These are phyloP conservation scores for Myrmecophaga tridactyla DNA, from an alignment of 2,113 vertebrate species.

Conservation along the genomic window DNA sequence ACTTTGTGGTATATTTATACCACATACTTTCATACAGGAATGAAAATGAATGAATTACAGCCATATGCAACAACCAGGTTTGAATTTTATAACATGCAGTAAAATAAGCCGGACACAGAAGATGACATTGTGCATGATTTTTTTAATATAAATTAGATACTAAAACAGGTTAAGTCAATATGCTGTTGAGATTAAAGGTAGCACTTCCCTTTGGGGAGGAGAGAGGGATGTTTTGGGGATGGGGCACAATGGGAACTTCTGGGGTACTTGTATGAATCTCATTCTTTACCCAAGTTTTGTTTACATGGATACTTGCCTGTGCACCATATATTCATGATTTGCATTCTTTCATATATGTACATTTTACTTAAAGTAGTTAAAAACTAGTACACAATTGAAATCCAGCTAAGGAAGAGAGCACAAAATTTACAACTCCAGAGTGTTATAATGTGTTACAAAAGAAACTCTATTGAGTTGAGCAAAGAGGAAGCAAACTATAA, in stretches of 20 bases:
- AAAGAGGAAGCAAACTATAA: not conserved
- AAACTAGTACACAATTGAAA: not conserved
- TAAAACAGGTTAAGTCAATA: not conserved
- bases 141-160: not conserved
- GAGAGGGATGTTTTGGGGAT: not conserved
- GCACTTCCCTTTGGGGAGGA: not conserved
- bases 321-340: not conserved
- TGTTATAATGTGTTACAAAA: not conserved
- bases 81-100: not conserved
- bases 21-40: not conserved
- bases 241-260: fast-evolving
- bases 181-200: not conserved
- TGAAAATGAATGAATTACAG: not conserved
- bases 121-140: not conserved
- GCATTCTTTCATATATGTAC: not conserved
- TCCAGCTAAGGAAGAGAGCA: not conserved
- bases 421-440: not conserved
- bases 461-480: not conserved
- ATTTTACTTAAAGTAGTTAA: not conserved
- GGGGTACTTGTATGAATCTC: not conserved
- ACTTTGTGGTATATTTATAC: not conserved
- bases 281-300: not conserved
- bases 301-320: not conserved
- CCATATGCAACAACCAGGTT: not conserved
- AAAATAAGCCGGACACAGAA: not conserved